A percentile compares a stretch with the other conserved stretches of the same genome.
Conservation (phyloP, 2,113 vertebrate genomes). For the Phrynosoma blainvillii region DNA sequence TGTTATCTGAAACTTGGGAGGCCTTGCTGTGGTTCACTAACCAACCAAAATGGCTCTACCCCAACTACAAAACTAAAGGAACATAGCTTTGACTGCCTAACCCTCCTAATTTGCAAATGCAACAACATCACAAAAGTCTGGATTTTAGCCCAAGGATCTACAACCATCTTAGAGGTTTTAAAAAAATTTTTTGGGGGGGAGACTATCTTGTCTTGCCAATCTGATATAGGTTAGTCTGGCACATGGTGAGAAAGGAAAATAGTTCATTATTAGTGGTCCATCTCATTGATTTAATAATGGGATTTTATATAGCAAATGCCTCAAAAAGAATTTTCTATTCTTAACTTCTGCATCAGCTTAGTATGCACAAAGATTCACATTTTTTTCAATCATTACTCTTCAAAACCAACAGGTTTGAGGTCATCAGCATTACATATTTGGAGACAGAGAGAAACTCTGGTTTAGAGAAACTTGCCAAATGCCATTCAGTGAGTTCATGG, state of each 20-base stretch:
- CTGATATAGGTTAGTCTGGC: neutral
- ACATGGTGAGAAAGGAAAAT: neutral
- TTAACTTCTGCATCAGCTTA: neutral
- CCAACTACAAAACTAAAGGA: neutral
- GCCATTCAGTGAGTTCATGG: neutral
- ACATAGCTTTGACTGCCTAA: neutral
- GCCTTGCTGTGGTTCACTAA: neutral
- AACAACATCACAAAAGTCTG: neutral
- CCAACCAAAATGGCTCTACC: neutral
- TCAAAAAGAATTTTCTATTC: neutral
- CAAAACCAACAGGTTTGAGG: neutral
- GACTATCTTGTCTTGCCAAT: neutral
- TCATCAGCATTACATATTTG: neutral
- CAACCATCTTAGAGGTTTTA: neutral
- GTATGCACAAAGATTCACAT: neutral
- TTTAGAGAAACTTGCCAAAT: neutral
- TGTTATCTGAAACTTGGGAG: neutral
- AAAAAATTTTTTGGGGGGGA: neutral
- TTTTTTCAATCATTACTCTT: neutral
- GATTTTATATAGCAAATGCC: neutral
- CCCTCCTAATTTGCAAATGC: neutral
- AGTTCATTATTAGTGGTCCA: neutral
- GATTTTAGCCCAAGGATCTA: neutral
- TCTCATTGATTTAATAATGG: constrained; percentile 14
- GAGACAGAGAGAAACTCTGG: neutral